Evolutionary conservation across 2,797 vertebrate genomes (phyloP).

Genomic region (Onychomys torridus): DNA sequence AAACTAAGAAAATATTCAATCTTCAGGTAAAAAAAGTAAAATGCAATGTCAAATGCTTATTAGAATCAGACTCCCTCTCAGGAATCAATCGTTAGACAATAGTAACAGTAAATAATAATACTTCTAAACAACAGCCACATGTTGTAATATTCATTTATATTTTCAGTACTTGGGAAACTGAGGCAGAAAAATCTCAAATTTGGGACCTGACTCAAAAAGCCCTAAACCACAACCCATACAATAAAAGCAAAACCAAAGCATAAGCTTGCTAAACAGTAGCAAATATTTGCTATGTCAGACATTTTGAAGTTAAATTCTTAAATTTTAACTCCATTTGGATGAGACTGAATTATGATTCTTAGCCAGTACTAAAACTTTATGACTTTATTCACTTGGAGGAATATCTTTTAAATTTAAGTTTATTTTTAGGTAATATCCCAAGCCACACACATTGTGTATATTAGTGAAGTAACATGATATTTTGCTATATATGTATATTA

Average conservation of each 20-base stretch:
- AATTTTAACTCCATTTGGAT: neutral
- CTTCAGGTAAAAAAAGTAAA: neutral
- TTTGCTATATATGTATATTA: neutral
- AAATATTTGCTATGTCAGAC: neutral
- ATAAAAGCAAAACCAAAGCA: neutral
- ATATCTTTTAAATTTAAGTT: neutral
- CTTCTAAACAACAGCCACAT: neutral
- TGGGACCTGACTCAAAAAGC: neutral
- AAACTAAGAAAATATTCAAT: neutral
- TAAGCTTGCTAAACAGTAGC: too few relatives aligned
- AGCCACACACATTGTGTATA: neutral
- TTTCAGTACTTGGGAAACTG: neutral
- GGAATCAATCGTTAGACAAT: neutral
- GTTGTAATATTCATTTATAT: neutral
- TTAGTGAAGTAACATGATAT: neutral
- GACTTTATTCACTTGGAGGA: neutral
- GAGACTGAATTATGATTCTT: neutral
- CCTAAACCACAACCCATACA: too few relatives aligned
- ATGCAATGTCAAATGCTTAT: neutral
- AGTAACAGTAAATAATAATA: constrained; percentile 34
- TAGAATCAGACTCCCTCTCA: neutral
- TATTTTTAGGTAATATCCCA: neutral
- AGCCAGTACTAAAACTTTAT: neutral
- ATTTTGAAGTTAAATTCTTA: neutral
- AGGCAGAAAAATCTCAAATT: neutral